Evolutionary conservation across 2,797 vertebrate species (phyloP), one percentile per base, ranked within the genome.

Genomic region (Poeciliopsis gracilis): DNA sequence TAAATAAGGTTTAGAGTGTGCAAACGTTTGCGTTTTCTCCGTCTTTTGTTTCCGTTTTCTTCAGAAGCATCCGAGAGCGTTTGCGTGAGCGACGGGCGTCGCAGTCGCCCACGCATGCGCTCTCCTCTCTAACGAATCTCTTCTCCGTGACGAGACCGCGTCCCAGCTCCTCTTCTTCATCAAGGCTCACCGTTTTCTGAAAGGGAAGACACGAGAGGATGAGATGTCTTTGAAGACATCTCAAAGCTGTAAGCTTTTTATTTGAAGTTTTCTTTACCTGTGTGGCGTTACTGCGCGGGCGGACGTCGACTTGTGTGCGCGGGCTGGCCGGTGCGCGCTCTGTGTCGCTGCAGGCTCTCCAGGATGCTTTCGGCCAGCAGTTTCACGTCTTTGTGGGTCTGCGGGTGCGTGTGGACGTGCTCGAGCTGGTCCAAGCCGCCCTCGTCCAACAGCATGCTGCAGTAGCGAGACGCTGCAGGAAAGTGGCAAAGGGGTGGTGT

Each of bases 371-470:
- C 92, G 1, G 96, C 95, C 91, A 99, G 95, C 87, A 95, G 94
- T 4, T 93, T 95, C 81, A 99, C 98, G 0, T 99, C 97, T 23
- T 91, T 92, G 83, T 99, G 97, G n/a, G 97, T 99, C 91, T 97
- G 95, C 11, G 96, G 96, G 1, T 98, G 96, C 5, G 96, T 93
- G 82, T 96, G 96, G 84, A 99, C 97, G 20, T 91, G 95, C 93
- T 98, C 96, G 72, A 99, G 95, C 84, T 98, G 97, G 87, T 96
- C 96, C 82, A 99, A 91, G 47, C 98, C 98, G 13, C 98, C 98
- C 92, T 99, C 98, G 92, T 99, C 98, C 90, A 99, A 94, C 93
- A 99, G 87, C 98, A 99, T 99, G 93, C 97, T 99, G 95, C 98
- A 99, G 88, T 99, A 99, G 12, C 98, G 97, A 72, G 96, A 84